Conservation (phyloP, 2,888 invertebrate species). For the Brachylomia viminalis region DNA sequence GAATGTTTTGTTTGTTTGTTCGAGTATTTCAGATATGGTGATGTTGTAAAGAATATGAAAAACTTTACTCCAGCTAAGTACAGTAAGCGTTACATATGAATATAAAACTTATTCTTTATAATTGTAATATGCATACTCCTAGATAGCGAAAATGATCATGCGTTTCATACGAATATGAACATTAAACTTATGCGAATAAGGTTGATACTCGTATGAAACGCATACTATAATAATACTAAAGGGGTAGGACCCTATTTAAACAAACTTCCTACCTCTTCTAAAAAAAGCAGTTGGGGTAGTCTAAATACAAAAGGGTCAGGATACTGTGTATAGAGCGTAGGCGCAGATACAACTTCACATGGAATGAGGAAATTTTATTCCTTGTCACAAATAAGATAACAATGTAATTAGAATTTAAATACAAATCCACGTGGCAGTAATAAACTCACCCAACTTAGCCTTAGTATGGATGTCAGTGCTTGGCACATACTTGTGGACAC, state of each 20-base stretch:
- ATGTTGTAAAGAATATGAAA: background rate
- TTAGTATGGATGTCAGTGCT: slow-evolving; percentile 85
- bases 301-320: background rate
- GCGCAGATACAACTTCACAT: background rate
- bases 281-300: background rate
- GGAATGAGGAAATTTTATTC: background rate
- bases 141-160: background rate
- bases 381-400: background rate
- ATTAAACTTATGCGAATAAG: background rate
- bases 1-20: slow-evolving; percentile 2
- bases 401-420: background rate
- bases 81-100: background rate
- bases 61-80: background rate
- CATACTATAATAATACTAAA: background rate
- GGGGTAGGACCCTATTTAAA: background rate
- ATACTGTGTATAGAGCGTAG: background rate
- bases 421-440: background rate
- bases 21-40: background rate
- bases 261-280: background rate
- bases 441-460: slow-evolving; percentile 85
- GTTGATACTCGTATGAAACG: background rate
- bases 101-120: background rate
- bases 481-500: slow-evolving; percentile 89
- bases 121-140: background rate
- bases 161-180: background rate